Evolutionary conservation across 2,113 vertebrate species (phyloP).

Genomic region (Zingel zingel): DNA sequence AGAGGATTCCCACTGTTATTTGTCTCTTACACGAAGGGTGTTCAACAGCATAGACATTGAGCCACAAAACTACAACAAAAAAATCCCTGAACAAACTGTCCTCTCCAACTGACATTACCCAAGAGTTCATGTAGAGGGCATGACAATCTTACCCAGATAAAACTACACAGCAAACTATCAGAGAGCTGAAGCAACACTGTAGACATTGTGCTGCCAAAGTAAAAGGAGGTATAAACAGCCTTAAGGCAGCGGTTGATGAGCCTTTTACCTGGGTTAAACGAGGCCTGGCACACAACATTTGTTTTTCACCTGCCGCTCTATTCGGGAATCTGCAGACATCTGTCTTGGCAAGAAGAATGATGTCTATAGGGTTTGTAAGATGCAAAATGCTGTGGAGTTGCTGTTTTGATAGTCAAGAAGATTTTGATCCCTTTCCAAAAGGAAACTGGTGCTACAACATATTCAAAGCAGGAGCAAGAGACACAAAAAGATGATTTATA

Average conservation of each 20-base stretch:
- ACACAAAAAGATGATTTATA: neutral
- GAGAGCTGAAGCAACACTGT: constrained; percentile 46
- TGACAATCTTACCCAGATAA: constrained; percentile 47
- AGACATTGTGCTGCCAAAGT: constrained; percentile 60
- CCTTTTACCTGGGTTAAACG: constrained; percentile 66
- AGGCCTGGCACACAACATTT: constrained; percentile 63
- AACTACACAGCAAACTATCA: constrained; percentile 66
- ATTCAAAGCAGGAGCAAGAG: neutral
- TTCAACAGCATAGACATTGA: constrained; percentile 20
- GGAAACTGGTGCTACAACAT: neutral
- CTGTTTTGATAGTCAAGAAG: constrained; percentile 6
- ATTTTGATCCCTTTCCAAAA: constrained; percentile 35
- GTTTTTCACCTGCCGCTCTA: constrained; percentile 54
- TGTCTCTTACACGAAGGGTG: constrained; percentile 5
- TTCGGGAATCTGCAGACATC: constrained; percentile 50
- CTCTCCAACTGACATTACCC: constrained; percentile 43
- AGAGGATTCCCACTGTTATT: constrained; percentile 8
- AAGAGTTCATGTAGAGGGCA: constrained; percentile 71
- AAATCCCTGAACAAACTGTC: constrained; percentile 34
- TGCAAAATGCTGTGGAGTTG: constrained; percentile 10
- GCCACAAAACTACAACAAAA: constrained; percentile 27
- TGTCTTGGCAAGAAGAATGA: constrained; percentile 37
- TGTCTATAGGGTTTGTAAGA: constrained; percentile 39
- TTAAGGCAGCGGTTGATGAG: constrained; percentile 69
- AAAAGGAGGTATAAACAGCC: constrained; percentile 67